Evolutionary conservation across 2,113 vertebrate genomes (phyloP).

Genomic region (Paralichthys olivaceus): DNA sequence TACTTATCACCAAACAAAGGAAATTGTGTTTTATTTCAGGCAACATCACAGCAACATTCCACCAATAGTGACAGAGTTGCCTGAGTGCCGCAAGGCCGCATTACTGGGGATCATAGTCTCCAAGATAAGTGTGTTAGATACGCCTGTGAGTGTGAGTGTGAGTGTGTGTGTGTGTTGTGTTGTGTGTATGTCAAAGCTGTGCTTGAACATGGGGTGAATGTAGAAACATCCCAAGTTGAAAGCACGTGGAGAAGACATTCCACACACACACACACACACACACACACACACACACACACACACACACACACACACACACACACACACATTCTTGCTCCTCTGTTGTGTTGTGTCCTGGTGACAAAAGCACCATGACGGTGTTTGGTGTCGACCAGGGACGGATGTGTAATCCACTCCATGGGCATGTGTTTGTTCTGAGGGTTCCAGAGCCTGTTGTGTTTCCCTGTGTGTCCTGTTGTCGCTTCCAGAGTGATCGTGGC

Average conservation of each 20-base stretch:
- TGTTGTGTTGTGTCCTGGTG: constrained; percentile 45
- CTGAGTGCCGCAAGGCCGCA: constrained; percentile 43
- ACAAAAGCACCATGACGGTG: constrained; percentile 56
- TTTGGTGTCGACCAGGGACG: constrained; percentile 50
- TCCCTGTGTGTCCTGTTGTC: constrained; percentile 43
- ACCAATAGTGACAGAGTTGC: constrained; percentile 29
- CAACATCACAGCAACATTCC: constrained; percentile 8
- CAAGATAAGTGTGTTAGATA: constrained; percentile 65
- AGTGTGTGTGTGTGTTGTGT: constrained; percentile 17
- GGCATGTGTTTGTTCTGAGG: constrained; percentile 45
- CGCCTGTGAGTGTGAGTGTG: constrained; percentile 15
- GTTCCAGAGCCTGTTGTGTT: constrained; percentile 46
- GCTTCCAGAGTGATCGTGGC: constrained; percentile 45
- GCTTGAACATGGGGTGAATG: constrained; percentile 33
- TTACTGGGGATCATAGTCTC: constrained; percentile 43
- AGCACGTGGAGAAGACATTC: constrained; percentile 4
- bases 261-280: constrained; percentile 9
- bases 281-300: constrained; percentile 5
- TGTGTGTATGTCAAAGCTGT: constrained; percentile 38
- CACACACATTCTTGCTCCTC: not conserved
- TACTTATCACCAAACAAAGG: constrained; percentile 63
- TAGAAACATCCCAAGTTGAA: constrained; percentile 43
- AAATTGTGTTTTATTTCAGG: constrained; percentile 59
- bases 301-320: constrained; percentile 3
- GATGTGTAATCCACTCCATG: constrained; percentile 65